A percentile compares a stretch with the other conserved stretches of the same genome.
Conservation (phyloP, 2,888 invertebrate genomes). For the Drosophila macrothrix region DNA sequence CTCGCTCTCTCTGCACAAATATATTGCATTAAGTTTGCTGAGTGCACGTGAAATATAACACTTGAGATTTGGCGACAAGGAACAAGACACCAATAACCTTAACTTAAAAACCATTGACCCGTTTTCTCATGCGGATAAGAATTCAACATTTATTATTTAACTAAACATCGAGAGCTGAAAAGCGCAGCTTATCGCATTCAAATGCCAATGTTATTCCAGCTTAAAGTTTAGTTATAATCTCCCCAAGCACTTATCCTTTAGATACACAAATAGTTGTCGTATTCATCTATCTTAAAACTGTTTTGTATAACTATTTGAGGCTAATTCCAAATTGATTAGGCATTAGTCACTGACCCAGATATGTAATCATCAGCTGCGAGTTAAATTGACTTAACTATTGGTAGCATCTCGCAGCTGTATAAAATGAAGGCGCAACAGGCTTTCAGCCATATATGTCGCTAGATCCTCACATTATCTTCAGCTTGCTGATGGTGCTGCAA, state of each 20-base stretch:
- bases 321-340: not conserved
- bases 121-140: not conserved
- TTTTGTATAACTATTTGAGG: not conserved
- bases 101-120: not conserved
- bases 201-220: not conserved
- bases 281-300: not conserved
- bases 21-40: conserved; percentile 40
- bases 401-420: conserved; percentile 4
- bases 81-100: conserved; percentile 9
- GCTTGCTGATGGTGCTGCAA: conserved; percentile 4
- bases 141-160: not conserved
- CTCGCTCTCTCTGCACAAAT: not conserved
- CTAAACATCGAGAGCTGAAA: not conserved
- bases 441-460: conserved; percentile 15
- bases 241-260: not conserved
- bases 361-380: not conserved
- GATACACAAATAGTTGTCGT: not conserved
- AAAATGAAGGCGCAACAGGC: conserved; percentile 34
- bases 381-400: conserved; percentile 38
- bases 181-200: not conserved
- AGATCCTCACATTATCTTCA: conserved; percentile 15
- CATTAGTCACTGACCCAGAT: not conserved
- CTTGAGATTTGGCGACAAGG: not conserved
- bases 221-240: not conserved
- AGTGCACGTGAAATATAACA: not conserved